Conservation (phyloP, 1,140 invertebrate species). For the Hestina assimilis region DNA sequence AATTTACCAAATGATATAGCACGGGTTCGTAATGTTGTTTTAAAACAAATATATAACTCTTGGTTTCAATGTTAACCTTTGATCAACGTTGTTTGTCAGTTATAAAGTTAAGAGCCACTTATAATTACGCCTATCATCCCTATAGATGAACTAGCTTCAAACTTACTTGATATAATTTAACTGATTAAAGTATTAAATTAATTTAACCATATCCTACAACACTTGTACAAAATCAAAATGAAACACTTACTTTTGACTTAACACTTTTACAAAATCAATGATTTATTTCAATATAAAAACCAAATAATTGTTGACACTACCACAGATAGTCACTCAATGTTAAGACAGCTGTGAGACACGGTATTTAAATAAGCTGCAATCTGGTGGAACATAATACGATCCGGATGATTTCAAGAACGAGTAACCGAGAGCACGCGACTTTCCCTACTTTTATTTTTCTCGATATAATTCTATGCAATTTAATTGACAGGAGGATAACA, state of each 20-base stretch:
- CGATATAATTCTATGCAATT: conserved; percentile 16
- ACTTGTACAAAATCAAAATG: too few species aligned
- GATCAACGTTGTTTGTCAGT: too few species aligned
- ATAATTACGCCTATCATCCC: too few species aligned
- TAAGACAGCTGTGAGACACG: conserved; percentile 39
- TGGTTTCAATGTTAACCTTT: too few species aligned
- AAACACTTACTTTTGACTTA: background rate
- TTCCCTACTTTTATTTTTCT: conserved; percentile 20
- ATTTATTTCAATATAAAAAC: background rate
- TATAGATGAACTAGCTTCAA: too few species aligned
- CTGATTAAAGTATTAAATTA: too few species aligned
- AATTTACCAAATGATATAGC: too few species aligned
- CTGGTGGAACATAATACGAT: conserved; percentile 38
- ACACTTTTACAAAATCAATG: background rate
- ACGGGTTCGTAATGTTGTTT: too few species aligned
- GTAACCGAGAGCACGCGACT: conserved; percentile 9
- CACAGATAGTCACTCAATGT: conserved; percentile 44
- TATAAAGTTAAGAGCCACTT: too few species aligned
- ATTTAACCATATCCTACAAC: too few species aligned
- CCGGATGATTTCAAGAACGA: conserved; percentile 38
- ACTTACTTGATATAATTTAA: too few species aligned
- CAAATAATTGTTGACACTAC: background rate
- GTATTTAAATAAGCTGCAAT: conserved; percentile 59
- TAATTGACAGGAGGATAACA: background rate
- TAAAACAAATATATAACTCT: too few species aligned